These are phyloP conservation scores for Sandelia bainsii DNA, from an alignment of 2,797 vertebrate species.

Conservation along the genomic window DNA sequence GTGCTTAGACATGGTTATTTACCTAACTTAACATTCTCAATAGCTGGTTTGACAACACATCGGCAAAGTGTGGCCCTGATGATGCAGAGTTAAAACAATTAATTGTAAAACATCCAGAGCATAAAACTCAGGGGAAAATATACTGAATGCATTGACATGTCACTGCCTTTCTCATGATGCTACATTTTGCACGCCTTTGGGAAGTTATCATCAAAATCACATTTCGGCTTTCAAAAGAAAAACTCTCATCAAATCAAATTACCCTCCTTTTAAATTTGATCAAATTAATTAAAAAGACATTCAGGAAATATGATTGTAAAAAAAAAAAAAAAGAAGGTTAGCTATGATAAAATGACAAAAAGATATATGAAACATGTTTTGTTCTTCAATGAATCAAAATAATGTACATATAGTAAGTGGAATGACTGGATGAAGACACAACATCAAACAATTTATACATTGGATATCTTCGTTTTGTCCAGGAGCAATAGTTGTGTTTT, in stretches of 20 bases:
- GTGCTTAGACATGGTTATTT: slow-evolving; percentile 82
- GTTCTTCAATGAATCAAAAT: slow-evolving; percentile 52
- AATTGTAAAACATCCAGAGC: slow-evolving; percentile 31
- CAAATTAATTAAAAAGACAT: slow-evolving; percentile 54
- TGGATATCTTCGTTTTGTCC: slow-evolving; percentile 65
- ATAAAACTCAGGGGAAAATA: slow-evolving; percentile 32
- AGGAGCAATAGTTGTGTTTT: slow-evolving; percentile 57
- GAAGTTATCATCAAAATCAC: slow-evolving; percentile 55
- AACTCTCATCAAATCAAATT: slow-evolving; percentile 51
- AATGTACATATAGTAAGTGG: slow-evolving; percentile 62
- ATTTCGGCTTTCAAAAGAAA: slow-evolving; percentile 49
- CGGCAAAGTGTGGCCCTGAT: slow-evolving; percentile 38
- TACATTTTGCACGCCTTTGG: slow-evolving; percentile 83
- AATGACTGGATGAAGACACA: slow-evolving; percentile 72
- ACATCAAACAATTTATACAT: slow-evolving; percentile 65
- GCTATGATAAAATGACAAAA: slow-evolving; percentile 48
- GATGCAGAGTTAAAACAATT: slow-evolving; percentile 52
- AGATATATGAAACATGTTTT: slow-evolving; percentile 49
- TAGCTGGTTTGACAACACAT: slow-evolving; percentile 61
- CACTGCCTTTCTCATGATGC: slow-evolving; percentile 67
- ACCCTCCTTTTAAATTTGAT: slow-evolving; percentile 33
- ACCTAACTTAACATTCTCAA: slow-evolving; percentile 76
- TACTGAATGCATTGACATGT: slow-evolving; percentile 54
- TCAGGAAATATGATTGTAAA: slow-evolving; percentile 54
- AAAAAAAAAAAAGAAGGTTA: slow-evolving; percentile 42